Evolutionary conservation across 2,888 invertebrate species (phyloP).

Genomic region (Hoplodrina ambigua): DNA sequence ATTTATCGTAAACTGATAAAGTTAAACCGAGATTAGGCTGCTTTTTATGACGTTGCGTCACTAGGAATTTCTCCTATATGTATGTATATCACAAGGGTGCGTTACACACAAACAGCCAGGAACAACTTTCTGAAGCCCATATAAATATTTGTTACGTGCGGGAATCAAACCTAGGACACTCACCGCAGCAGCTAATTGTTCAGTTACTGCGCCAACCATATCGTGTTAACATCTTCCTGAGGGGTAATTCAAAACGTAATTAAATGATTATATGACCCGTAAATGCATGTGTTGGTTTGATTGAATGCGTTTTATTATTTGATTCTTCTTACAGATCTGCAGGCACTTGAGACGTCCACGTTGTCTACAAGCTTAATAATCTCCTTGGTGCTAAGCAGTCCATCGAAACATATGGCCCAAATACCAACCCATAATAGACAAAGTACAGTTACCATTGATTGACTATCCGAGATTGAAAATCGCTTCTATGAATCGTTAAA

Average conservation of each 20-base stretch:
- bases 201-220: no score
- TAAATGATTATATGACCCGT: slow-evolving; percentile 8
- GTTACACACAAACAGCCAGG: no score
- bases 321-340: not conserved
- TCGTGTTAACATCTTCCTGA: no score
- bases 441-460: not conserved
- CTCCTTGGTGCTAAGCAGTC: not conserved
- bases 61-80: no score
- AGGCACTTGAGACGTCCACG: not conserved
- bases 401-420: not conserved
- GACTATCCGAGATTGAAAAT: not conserved
- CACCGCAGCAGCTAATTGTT: no score
- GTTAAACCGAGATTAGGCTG: not conserved
- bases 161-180: no score
- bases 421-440: not conserved
- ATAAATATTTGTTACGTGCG: no score
- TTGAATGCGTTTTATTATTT: not conserved
- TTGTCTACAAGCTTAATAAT: not conserved
- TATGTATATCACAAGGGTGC: no score
- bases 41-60: no score
- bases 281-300: not conserved
- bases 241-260: no score
- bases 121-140: no score
- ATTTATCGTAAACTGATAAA: slow-evolving; percentile 5
- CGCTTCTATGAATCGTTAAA: not conserved